Percentiles rank a stretch among this genome's conserved stretches.
phyloP scores from a whole-genome alignment of 1,140 invertebrate genomes.

The Macrostomum lignano region DNA sequence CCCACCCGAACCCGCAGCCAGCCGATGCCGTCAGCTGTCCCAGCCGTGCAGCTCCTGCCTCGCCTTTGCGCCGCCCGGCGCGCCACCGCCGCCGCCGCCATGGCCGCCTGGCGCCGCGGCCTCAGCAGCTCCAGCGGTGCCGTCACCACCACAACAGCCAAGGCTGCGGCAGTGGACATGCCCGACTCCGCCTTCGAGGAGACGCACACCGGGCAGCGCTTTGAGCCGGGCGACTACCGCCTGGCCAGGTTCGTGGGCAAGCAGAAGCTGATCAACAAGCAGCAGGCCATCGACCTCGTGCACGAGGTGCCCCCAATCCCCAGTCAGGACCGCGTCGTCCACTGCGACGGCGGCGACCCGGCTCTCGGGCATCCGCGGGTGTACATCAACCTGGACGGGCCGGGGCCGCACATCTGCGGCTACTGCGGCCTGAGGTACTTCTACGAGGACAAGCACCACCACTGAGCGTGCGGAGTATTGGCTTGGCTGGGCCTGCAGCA shows the following conservation, averaged over 20 bases:
- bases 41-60: too few relatives aligned
- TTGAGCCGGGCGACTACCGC: slow-evolving; percentile 53
- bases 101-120: too few relatives aligned
- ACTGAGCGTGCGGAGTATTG: neutral
- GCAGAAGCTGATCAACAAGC: slow-evolving; percentile 49
- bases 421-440: slow-evolving; percentile 47
- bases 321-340: slow-evolving; percentile 44
- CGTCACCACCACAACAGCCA: too few relatives aligned
- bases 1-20: too few relatives aligned
- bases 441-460: slow-evolving; percentile 16
- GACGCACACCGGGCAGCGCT: slow-evolving; percentile 33
- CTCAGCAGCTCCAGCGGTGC: too few relatives aligned
- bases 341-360: slow-evolving; percentile 60
- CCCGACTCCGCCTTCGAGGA: neutral
- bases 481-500: neutral
- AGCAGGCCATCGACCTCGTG: slow-evolving; percentile 66
- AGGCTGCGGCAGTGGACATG: too few relatives aligned
- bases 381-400: slow-evolving; percentile 85
- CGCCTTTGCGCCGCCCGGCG: too few relatives aligned
- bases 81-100: too few relatives aligned
- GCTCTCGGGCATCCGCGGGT: slow-evolving; percentile 79
- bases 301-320: slow-evolving; percentile 48
- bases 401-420: slow-evolving; percentile 63
- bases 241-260: slow-evolving; percentile 47
- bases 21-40: too few relatives aligned